phyloP scores from a whole-genome alignment of 2,888 invertebrate genomes.

The Acleris holmiana region DNA sequence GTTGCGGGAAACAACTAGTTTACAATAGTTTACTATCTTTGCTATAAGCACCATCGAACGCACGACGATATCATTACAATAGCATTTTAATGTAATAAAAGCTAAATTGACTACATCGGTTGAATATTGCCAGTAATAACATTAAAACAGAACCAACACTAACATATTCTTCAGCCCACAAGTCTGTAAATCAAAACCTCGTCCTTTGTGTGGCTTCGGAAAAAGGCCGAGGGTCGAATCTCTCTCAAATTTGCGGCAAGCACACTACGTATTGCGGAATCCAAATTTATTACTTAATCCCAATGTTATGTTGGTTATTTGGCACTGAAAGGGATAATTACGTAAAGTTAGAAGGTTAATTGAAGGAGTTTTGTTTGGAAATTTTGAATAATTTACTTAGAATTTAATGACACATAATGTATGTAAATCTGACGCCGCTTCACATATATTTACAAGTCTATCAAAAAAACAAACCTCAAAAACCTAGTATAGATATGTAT shows the following conservation, averaged over 20 bases:
- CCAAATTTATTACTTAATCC: constrained; percentile 28
- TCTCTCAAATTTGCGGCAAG: constrained; percentile 6
- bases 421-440: too few species aligned
- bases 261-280: constrained; percentile 29
- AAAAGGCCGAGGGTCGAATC: constrained; percentile 18
- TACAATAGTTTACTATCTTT: too few species aligned
- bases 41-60: too few species aligned
- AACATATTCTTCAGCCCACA: constrained; percentile 3
- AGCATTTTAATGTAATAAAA: too few species aligned
- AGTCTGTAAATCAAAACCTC: constrained; percentile 19
- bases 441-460: too few species aligned
- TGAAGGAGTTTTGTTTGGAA: not conserved
- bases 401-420: too few species aligned
- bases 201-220: constrained; percentile 50
- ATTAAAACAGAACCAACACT: constrained; percentile 10
- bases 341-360: constrained; percentile 24
- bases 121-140: not conserved
- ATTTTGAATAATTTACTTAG: not conserved
- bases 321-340: constrained; percentile 29
- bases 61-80: too few species aligned
- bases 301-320: constrained; percentile 25
- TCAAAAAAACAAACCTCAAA: too few species aligned
- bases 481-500: too few species aligned
- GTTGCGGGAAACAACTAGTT: too few species aligned
- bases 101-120: not conserved